A percentile compares a stretch with the other conserved stretches of the same genome.
Evolutionary conservation across 2,113 vertebrate genomes (phyloP).

Genomic region (Propithecus coquereli): DNA sequence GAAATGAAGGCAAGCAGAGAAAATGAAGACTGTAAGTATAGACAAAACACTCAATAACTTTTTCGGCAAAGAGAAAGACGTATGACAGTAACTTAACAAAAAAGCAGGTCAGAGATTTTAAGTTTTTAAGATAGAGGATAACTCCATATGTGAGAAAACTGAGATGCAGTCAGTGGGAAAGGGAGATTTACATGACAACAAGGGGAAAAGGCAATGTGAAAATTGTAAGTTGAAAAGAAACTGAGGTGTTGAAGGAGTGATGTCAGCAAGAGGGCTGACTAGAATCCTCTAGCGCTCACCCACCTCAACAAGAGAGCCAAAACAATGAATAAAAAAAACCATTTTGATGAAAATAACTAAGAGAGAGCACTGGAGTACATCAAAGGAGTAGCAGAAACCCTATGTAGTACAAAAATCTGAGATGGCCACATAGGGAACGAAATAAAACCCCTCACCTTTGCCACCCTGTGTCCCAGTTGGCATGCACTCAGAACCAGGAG

Average conservation of each 20-base stretch:
- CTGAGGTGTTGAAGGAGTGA: not conserved
- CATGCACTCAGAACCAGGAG: not conserved
- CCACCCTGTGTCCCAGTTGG: not conserved
- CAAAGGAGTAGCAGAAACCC: not conserved
- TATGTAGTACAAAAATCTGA: not conserved
- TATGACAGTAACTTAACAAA: not conserved
- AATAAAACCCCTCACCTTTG: not conserved
- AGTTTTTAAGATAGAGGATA: not conserved
- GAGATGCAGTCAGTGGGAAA: not conserved
- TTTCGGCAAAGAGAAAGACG: not conserved
- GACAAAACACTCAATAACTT: not conserved
- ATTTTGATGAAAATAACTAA: not conserved
- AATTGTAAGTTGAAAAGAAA: not conserved
- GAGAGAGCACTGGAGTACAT: not conserved
- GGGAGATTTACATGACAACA: not conserved
- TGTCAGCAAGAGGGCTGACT: not conserved
- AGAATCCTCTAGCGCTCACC: not conserved
- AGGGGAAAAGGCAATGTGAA: not conserved
- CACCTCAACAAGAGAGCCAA: not conserved
- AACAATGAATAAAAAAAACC: not conserved
- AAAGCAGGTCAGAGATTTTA: not conserved
- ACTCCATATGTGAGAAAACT: not conserved
- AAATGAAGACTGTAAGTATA: not conserved
- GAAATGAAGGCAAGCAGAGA: not conserved
- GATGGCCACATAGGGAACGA: not conserved